Base-by-base conservation (phyloP, 2,888 invertebrate species). In the Hirtodrosophila duncani region DNA sequence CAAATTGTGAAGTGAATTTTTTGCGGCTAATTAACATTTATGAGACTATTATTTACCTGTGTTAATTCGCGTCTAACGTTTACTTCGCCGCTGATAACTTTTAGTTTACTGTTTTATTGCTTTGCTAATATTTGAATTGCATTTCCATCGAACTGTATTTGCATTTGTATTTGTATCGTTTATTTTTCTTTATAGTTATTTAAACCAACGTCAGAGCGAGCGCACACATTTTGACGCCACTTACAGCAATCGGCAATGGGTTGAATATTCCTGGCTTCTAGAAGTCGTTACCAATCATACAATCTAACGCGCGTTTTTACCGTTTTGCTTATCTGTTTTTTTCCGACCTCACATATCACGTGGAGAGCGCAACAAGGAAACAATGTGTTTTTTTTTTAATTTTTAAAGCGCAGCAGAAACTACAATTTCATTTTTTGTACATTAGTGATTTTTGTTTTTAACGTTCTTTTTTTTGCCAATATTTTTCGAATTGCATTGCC, bases 321-420 rank as follows among this genome's bases (percentile, higher is more conserved):
- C 52, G 57, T 45, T 62, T 63, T 55, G 52, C 57, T 67, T 60
- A 66, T 69, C 66, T n/a, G n/a, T n/a, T n/a, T n/a, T 63, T 53
- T 51, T 50, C 30, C 67, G 61, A 42, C 11, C 57, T 46, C 51
- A 44, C 50, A 53, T 49, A 65, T 75, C 79, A 74, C 70, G 67
- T 79, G 67, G 61, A 71, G 39, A 33, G 34, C 55, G 41, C 18
- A 52, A 45, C 21, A 52, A 34, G 21, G 24, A 20, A 30, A n/a
- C n/a, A n/a, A n/a, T n/a, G n/a, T n/a, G n/a, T n/a, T n/a, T n/a
- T n/a, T n/a, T n/a, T n/a, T n/a, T n/a, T n/a, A n/a, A n/a, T n/a
- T n/a, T n/a, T n/a, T 26, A 27, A 11, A 14, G 16, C 3, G n/a
- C 18, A 31, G 21, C 34, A 38, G 30, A 36, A 31, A 24, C 29